A percentile compares a stretch with the other conserved stretches of the same genome.
Evolutionary conservation across 2,888 invertebrate species (phyloP).

Genomic region (Candidula unifasciata): DNA sequence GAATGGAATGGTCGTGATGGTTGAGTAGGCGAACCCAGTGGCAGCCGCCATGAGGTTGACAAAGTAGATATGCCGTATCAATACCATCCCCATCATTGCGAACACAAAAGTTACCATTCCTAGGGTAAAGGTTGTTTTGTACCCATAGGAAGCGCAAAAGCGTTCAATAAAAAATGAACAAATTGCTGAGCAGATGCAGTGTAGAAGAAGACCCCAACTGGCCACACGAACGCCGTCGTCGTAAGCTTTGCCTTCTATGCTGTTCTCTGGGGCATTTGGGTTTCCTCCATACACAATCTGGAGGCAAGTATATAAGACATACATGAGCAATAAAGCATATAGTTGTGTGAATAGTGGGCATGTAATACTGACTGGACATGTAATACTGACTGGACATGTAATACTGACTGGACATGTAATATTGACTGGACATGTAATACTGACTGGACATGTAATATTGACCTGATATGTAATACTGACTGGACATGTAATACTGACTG

Average conservation of each 20-base stretch:
- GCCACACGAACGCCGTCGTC: slow-evolving; percentile 96
- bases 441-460: too few relatives aligned
- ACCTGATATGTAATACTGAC: too few relatives aligned
- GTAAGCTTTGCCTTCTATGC: slow-evolving; percentile 80
- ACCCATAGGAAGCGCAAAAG: slow-evolving; percentile 84
- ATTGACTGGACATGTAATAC: too few relatives aligned
- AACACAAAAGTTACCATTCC: slow-evolving; percentile 82
- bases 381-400: too few relatives aligned
- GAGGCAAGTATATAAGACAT: too few relatives aligned
- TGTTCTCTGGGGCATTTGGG: slow-evolving; percentile 80
- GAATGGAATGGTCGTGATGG: slow-evolving; percentile 97
- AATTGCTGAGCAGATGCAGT: slow-evolving; percentile 83
- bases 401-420: too few relatives aligned
- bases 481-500: too few relatives aligned
- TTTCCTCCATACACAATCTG: slow-evolving; percentile 89
- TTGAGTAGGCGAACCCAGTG: slow-evolving; percentile 97
- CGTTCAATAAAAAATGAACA: slow-evolving; percentile 93
- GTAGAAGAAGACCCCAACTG: slow-evolving; percentile 97
- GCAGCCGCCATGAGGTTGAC: slow-evolving; percentile 89
- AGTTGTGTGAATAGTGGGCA: too few relatives aligned
- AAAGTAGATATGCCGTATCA: slow-evolving; percentile 87
- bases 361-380: too few relatives aligned
- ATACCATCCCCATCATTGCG: slow-evolving; percentile 90
- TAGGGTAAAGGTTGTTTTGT: slow-evolving; percentile 70
- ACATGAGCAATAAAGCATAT: too few relatives aligned